Conservation (phyloP, 2,797 vertebrate species). For the Sphaeramia orbicularis region DNA sequence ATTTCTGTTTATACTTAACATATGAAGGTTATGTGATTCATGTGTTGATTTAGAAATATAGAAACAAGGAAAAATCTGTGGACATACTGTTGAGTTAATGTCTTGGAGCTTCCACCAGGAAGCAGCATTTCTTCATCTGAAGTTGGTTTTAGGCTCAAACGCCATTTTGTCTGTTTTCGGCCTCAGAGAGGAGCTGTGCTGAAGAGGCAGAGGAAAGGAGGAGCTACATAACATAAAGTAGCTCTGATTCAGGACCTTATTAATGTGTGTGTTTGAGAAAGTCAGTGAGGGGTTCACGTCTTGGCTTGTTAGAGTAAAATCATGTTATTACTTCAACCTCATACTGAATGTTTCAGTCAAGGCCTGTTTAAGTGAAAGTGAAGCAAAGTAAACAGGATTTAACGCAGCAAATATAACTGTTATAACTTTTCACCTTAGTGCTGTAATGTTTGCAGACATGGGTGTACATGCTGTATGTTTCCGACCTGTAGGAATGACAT, state of each 20-base stretch:
- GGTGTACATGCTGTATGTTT: too few relatives aligned
- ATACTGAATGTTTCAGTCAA: neutral
- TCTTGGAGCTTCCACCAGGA: conserved; percentile 71
- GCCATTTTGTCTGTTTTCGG: conserved; percentile 75
- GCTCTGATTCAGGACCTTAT: conserved; percentile 51
- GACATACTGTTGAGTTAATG: neutral
- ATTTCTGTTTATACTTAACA: conserved; percentile 12
- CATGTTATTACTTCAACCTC: conserved; percentile 9
- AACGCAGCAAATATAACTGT: too few relatives aligned
- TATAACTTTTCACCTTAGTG: too few relatives aligned
- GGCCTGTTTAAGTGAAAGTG: neutral
- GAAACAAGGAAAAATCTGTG: neutral
- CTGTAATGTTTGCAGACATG: too few relatives aligned
- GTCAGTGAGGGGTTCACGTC: conserved; percentile 18
- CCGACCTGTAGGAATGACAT: too few relatives aligned
- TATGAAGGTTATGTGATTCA: neutral
- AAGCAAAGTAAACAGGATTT: too few relatives aligned
- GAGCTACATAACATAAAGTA: conserved; percentile 51
- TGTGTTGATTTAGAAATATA: neutral
- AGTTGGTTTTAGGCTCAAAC: conserved; percentile 13
- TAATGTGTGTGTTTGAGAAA: conserved; percentile 15
- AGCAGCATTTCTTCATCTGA: conserved; percentile 73
- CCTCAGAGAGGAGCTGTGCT: conserved; percentile 38
- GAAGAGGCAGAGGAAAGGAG: conserved; percentile 51
- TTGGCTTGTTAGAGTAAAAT: conserved; percentile 10